Evolutionary conservation across 23 tunicate species (phyloP), one percentile per base, ranked within the genome.

Genomic region (Halocynthia roretzi): DNA sequence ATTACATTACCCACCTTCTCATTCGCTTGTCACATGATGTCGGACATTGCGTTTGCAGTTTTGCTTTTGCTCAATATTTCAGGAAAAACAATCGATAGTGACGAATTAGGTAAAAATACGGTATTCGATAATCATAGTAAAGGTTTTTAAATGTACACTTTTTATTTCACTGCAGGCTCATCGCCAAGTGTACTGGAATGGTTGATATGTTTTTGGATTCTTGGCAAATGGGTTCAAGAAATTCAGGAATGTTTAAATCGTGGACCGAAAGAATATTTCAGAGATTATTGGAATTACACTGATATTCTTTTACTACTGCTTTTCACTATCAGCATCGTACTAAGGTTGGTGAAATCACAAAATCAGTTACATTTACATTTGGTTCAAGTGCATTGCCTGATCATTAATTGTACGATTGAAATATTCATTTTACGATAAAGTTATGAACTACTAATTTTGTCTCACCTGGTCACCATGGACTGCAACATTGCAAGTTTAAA

Each of bases 11-110:
- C 96, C 8, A 62, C 75, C 0, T 76, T 92, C 19, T 86, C 84
- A n/a, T 92, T 80, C 82, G 76, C 56, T 8, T 86, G 92, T 68
- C 98, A 92, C 55, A 61, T 92, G 77, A 71, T 78, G 80, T 92
- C 98, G 21, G 92, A 86, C 54, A 20, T 86, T 19, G 53, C 62
- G 12, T 92, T 86, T 73, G 31, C 71, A 6, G 62, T 75, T 6
- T 9, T 86, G 6, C 40, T 86, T 18, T 44, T 86, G 40, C 52
- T 74, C 61, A 80, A 86, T 61, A 51, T 86, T n/a, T 21, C 56
- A 0, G 56, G 6, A 54, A 23, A 54, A 50, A 48, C 17, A 7
- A 64, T 74, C 0, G 62, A 74, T 17, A 10, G 19, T 50, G 78
- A 74, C 64, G 14, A 14, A 14, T 8, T 74, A 18, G 78, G 78